Evolutionary conservation across 2,797 vertebrate species (phyloP).

Genomic region (Xenopus petersii): DNA sequence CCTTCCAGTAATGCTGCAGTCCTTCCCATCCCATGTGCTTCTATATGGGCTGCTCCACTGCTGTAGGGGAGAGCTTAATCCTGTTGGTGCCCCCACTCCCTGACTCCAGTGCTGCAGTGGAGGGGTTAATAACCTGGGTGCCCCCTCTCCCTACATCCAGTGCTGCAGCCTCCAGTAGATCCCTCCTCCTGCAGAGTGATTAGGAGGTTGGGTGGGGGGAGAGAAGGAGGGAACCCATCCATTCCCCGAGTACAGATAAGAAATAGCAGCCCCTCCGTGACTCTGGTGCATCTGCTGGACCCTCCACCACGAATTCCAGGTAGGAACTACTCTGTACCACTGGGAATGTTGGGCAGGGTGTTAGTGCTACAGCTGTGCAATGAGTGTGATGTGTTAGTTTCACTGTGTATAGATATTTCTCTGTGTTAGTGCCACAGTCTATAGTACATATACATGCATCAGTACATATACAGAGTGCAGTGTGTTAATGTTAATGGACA

Average conservation of each 20-base stretch:
- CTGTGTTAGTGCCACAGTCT: no score
- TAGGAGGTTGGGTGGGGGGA: slow-evolving; percentile 21
- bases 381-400: no score
- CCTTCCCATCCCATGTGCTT: background rate
- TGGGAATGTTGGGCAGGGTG: background rate
- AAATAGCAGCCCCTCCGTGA: slow-evolving; percentile 19
- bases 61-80: no score
- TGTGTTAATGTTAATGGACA: no score
- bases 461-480: no score
- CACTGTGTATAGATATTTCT: no score
- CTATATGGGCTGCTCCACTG: background rate
- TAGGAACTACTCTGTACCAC: no score
- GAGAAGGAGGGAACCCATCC: background rate
- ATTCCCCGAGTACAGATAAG: background rate
- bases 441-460: no score
- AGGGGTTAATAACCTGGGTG: slow-evolving; percentile 11
- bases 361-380: no score
- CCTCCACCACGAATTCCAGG: background rate
- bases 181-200: slow-evolving; percentile 46
- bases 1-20: background rate
- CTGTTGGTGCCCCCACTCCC: background rate
- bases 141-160: background rate
- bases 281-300: slow-evolving; percentile 12
- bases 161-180: slow-evolving; percentile 21
- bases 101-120: slow-evolving; percentile 7